Base-by-base conservation (phyloP, 2,113 vertebrate species). In the Larimichthys crocea region DNA sequence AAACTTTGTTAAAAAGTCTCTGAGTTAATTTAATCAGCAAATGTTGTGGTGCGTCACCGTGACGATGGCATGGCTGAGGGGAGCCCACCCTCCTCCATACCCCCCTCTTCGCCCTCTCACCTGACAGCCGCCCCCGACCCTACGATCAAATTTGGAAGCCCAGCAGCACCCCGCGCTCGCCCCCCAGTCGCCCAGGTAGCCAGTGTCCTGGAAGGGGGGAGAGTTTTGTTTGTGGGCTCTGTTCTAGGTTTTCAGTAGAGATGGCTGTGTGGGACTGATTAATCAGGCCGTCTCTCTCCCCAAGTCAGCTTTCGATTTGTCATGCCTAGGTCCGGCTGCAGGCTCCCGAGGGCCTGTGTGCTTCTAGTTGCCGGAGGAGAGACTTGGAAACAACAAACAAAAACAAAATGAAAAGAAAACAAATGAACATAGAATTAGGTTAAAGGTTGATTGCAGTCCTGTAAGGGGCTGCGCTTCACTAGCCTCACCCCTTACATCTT, bases 281-380 rank as follows among this genome's bases (percentile, higher is more conserved):
- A 94, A 92, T 91, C 94, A 73, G 92, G 92, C 93, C 89, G 84
- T 93, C 88, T 93, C 93, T 92, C 92, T 93, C 92, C 87, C 80
- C 86, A 64, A 92, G 86, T 92, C 93, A 89, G 93, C 92, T 92
- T 92, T 94, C 91, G 92, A 90, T 92, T 91, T 82, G 93, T 94
- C 93, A 94, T 94, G 93, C 93, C 93, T 94, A 89, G 91, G 90
- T 94, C 93, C 92, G 92, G 92, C 93, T 85, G 93, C 92, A 94
- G 93, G 93, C 93, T 93, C 91, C 91, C 86, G 71, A 86, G 89
- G 92, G 93, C 94, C 94, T 88, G 93, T 91, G 91, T 79, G 92
- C 92, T 92, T 93, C 92, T 92, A 93, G 92, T 88, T 92, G 91
- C 90, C 93, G 83, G 93, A 94, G 91, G 89, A 93, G 91, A 94